Conservation (phyloP, 2,113 vertebrate genomes). For the Salvator merianae region DNA sequence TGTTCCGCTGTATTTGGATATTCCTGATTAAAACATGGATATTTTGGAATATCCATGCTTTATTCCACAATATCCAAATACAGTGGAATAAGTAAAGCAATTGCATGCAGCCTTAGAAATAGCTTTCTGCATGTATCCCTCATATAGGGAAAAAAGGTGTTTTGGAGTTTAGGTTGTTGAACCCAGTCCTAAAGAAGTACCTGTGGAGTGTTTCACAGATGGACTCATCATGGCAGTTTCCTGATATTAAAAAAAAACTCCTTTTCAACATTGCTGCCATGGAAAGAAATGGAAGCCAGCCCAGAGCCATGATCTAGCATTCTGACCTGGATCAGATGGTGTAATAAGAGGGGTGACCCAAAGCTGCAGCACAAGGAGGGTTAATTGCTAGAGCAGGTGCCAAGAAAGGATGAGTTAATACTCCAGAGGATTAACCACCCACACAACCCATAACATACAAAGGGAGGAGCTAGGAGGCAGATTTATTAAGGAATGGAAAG, state of each 20-base stretch:
- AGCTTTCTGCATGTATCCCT: background rate
- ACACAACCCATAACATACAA: background rate
- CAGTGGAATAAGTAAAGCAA: too few species aligned
- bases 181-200: background rate
- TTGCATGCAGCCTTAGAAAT: too few species aligned
- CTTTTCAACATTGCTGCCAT: background rate
- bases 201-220: background rate
- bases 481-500: background rate
- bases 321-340: background rate
- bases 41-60: too few species aligned
- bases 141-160: background rate
- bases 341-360: background rate
- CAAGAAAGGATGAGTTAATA: conserved; percentile 4
- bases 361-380: background rate
- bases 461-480: conserved; percentile 1
- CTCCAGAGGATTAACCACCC: conserved; percentile 21
- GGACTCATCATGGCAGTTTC: background rate
- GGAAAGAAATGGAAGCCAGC: background rate
- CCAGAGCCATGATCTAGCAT: too few species aligned
- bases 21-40: too few species aligned
- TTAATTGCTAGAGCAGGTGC: conserved; percentile 7
- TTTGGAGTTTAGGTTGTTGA: background rate
- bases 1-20: too few species aligned
- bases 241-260: background rate
- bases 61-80: too few species aligned